Conservation (phyloP, 2,113 vertebrate genomes). For the Oenanthe oenanthe region DNA sequence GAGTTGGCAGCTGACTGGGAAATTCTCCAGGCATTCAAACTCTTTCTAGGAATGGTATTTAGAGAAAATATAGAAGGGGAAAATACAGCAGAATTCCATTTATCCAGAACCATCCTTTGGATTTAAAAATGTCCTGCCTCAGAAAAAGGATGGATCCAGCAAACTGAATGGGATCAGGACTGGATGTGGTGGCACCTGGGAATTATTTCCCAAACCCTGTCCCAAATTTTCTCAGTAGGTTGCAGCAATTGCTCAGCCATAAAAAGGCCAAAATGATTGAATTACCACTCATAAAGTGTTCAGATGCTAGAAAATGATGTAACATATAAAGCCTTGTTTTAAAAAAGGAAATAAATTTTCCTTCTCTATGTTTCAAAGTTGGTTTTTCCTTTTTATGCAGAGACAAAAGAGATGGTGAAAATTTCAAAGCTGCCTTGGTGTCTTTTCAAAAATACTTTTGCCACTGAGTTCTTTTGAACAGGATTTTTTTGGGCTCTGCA, state of each 20-base stretch:
- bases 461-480: neutral
- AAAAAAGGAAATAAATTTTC: neutral
- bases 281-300: neutral
- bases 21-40: neutral
- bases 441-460: neutral
- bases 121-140: neutral
- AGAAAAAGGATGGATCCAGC: neutral
- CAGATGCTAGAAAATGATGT: neutral
- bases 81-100: neutral
- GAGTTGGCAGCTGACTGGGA: neutral
- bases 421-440: neutral
- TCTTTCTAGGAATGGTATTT: neutral
- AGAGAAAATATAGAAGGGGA: neutral
- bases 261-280: neutral
- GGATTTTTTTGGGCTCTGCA: neutral
- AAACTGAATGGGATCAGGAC: fast-evolving
- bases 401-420: neutral
- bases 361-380: neutral
- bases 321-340: neutral
- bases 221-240: neutral
- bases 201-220: neutral
- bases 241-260: neutral
- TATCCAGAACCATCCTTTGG: neutral
- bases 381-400: neutral
- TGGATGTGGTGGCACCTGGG: neutral